These are phyloP conservation scores for Lepisosteus oculatus DNA, from an alignment of 2,113 vertebrate genomes.

Conservation along the genomic window DNA sequence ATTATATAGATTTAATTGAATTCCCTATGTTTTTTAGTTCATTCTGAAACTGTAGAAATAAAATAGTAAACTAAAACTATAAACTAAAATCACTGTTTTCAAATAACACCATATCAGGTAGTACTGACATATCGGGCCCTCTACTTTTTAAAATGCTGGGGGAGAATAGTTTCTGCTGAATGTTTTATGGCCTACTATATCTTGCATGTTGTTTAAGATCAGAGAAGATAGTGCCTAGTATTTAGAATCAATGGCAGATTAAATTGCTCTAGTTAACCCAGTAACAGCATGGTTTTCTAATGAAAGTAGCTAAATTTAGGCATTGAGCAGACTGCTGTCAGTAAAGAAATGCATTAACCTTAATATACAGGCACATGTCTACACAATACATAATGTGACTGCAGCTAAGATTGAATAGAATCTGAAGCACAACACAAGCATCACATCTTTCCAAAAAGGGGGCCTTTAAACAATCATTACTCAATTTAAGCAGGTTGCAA, in stretches of 20 bases:
- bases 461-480: not conserved
- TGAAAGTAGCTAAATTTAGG: conserved; percentile 4
- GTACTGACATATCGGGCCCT: no score
- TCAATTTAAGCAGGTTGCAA: conserved; percentile 7
- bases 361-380: not conserved
- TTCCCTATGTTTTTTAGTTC: no score
- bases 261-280: conserved; percentile 2
- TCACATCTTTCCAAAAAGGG: not conserved
- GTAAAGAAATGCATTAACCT: not conserved
- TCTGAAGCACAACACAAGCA: not conserved
- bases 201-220: no score
- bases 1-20: no score
- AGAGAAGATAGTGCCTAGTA: not conserved
- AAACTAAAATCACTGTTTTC: no score
- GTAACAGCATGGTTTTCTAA: not conserved
- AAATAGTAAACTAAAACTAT: no score
- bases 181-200: not conserved
- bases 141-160: no score
- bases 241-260: conserved; percentile 3
- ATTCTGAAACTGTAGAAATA: no score
- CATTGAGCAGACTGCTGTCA: not conserved
- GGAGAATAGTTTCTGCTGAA: no score
- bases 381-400: not conserved
- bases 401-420: not conserved
- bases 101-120: no score